A percentile compares a stretch with the other conserved stretches of the same genome.
Conservation (phyloP, 2,797 vertebrate species). For the Sebastes trivittatus region DNA sequence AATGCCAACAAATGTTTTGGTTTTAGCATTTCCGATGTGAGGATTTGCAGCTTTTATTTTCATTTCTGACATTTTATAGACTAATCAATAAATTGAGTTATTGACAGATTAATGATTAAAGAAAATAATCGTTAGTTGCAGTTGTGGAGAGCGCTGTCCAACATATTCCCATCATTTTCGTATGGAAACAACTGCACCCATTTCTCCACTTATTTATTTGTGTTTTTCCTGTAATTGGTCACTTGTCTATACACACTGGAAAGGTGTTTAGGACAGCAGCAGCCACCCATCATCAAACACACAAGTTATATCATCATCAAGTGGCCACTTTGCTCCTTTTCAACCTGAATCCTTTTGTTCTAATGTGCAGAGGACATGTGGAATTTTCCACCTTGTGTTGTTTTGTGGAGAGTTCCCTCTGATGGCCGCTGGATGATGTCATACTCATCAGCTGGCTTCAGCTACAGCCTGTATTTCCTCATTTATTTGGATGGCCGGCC, state of each 20-base stretch:
- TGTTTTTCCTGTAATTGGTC: neutral
- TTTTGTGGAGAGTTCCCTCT: neutral
- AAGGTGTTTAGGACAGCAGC: neutral
- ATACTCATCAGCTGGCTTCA: neutral
- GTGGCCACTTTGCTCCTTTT: constrained; percentile 11
- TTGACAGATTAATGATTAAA: neutral
- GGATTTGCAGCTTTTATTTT: neutral
- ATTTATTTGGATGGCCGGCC: neutral
- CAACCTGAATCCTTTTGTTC: neutral
- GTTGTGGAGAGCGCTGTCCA: neutral
- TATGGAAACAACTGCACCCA: neutral
- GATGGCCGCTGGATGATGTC: neutral
- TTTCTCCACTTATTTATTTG: neutral
- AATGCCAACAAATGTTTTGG: neutral
- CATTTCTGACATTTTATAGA: neutral
- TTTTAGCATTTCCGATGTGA: neutral
- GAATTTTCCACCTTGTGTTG: neutral
- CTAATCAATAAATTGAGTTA: too few species aligned
- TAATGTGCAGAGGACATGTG: neutral
- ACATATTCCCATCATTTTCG: too few species aligned
- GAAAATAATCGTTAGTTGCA: neutral
- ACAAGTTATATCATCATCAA: neutral
- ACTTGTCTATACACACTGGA: neutral
- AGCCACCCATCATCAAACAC: neutral
- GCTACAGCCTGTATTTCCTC: neutral